Evolutionary conservation across 2,113 vertebrate species (phyloP).

Genomic region (Aegithalos caudatus): DNA sequence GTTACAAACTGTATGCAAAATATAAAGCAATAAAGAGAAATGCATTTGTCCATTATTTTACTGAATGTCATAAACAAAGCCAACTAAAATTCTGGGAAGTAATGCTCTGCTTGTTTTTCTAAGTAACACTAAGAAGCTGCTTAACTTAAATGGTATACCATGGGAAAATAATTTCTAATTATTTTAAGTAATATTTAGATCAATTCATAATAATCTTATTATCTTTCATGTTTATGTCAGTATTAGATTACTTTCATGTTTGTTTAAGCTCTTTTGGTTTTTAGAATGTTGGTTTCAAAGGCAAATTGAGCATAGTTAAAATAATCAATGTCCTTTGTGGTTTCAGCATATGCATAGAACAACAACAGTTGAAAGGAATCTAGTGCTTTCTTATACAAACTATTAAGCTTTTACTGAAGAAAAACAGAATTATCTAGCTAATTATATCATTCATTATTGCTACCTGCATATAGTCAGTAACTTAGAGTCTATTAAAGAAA

Average conservation of each 20-base stretch:
- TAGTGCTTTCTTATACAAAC: neutral
- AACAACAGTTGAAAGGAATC: slow-evolving; percentile 39
- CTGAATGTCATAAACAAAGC: slow-evolving; percentile 68
- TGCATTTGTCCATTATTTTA: slow-evolving; percentile 41
- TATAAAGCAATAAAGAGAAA: neutral
- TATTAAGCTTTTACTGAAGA: neutral
- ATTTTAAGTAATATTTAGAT: slow-evolving; percentile 91
- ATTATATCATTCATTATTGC: slow-evolving; percentile 7
- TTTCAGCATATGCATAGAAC: slow-evolving; percentile 68
- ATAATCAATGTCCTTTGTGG: slow-evolving; percentile 76
- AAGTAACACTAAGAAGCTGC: slow-evolving; percentile 63
- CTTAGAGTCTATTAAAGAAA: neutral
- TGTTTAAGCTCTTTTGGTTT: slow-evolving; percentile 85
- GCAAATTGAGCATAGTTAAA: slow-evolving; percentile 81
- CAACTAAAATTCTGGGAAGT: slow-evolving; percentile 65
- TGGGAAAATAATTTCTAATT: slow-evolving; percentile 93
- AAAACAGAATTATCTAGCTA: neutral
- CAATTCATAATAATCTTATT: slow-evolving; percentile 92
- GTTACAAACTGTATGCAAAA: neutral
- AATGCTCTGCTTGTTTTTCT: slow-evolving; percentile 61
- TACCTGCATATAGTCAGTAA: neutral
- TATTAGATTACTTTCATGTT: slow-evolving; percentile 92
- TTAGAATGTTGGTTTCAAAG: slow-evolving; percentile 83
- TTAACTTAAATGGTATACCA: slow-evolving; percentile 65
- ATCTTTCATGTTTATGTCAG: slow-evolving; percentile 83